Conservation (phyloP, 2,888 invertebrate genomes). For the Dasysyrphus albostriatus region DNA sequence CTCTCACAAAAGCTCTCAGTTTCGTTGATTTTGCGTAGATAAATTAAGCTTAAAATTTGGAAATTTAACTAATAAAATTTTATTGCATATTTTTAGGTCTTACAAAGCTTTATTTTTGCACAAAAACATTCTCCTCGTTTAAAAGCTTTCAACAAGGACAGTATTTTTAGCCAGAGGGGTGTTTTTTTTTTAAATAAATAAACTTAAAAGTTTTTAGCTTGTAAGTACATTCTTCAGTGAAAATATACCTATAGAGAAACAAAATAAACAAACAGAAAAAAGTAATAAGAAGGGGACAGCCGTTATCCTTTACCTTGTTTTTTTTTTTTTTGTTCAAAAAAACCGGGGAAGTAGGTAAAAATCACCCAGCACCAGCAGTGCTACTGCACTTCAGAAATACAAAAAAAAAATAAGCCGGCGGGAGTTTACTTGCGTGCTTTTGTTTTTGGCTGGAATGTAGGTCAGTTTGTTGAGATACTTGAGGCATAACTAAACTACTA, state of each 20-base stretch:
- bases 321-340: background rate
- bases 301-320: constrained; percentile 9
- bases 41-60: background rate
- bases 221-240: background rate
- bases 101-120: background rate
- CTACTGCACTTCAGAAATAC: constrained; percentile 5
- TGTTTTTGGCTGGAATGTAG: constrained; percentile 69
- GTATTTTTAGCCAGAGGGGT: background rate
- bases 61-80: constrained; percentile 22
- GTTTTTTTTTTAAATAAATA: constrained; percentile 5
- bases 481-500: constrained; percentile 53
- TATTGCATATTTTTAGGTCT: constrained; percentile 42
- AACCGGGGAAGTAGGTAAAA: background rate
- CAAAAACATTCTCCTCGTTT: background rate
- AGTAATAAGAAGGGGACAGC: background rate
- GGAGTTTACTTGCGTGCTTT: constrained; percentile 68
- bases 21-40: constrained; percentile 28
- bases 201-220: background rate
- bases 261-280: constrained; percentile 6
- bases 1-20: constrained; percentile 40
- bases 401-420: constrained; percentile 54
- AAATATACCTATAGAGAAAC: background rate
- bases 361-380: constrained; percentile 8
- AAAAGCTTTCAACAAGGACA: constrained; percentile 10
- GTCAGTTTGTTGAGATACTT: constrained; percentile 72